Base-by-base conservation (phyloP, 2,113 vertebrate species). In the Phrynosoma platyrhinos region DNA sequence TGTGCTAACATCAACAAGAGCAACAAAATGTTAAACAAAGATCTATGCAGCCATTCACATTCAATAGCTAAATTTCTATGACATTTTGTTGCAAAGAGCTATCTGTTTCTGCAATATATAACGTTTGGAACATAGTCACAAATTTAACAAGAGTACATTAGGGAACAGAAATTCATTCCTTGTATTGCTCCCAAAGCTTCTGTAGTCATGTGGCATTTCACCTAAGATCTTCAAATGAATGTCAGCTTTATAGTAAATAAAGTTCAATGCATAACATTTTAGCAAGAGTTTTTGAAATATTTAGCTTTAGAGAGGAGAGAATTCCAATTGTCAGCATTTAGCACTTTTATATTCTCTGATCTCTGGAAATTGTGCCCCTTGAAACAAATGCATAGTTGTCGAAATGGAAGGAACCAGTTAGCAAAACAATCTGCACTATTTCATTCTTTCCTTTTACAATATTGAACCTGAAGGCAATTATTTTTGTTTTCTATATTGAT, bases 271-370 rank as follows among this genome's bases (percentile, higher is more conserved):
- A 94, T 94, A 94, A 94, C 94, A 94, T 95, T 95, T 95, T 94
- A 95, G 94, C 92, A 94, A 94, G 94, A 93, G 89, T 95, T 95
- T 95, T 94, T 91, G 93, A 92, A 95, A 95, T 95, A 95, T 95
- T 95, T 95, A 95, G 93, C 92, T 62, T 92, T 94, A 93, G 91
- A 90, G 93, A 95, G 94, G 94, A 93, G 94, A 94, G 94, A 94
- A 95, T 95, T 94, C 93, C 95, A 94, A 95, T 95, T 94, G 95
- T 95, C 95, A 95, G 94, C 94, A 94, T 93, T 95, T 95, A 95
- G 92, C 94, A 92, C 94, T 94, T 95, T 94, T 94, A 94, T 95
- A 95, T 94, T 94, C 94, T 94, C 94, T 94, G 94, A 94, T 95
- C 94, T 94, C 91, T 89, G 91, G 94, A 95, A 95, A 95, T 94